Percentiles rank a stretch among this genome's conserved stretches.
Conservation (phyloP, 2,888 invertebrate species). For the Trichacis sp. region DNA sequence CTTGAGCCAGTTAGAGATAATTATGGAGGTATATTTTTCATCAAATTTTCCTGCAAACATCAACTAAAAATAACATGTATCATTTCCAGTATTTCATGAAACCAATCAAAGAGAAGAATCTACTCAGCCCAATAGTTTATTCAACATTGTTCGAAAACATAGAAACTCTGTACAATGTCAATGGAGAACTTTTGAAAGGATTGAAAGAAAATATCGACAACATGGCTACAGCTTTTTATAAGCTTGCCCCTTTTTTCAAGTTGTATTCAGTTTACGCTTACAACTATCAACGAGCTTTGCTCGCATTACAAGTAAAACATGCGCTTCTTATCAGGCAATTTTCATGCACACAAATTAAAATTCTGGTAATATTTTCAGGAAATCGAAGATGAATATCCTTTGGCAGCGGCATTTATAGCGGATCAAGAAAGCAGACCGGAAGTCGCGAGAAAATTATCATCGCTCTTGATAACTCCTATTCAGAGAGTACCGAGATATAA, state of each 20-base stretch:
- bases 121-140: constrained; percentile 71
- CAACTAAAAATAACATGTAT: background rate
- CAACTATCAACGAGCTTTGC: constrained; percentile 76
- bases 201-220: constrained; percentile 72
- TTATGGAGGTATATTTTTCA: constrained; percentile 71
- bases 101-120: constrained; percentile 71
- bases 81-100: constrained; percentile 72
- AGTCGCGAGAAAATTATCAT: constrained; percentile 77
- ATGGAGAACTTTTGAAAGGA: constrained; percentile 74
- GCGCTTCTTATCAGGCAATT: too few species aligned
- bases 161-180: constrained; percentile 75
- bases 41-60: background rate
- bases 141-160: constrained; percentile 76
- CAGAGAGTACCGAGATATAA: constrained; percentile 84
- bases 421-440: constrained; percentile 79
- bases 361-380: too few species aligned
- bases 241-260: constrained; percentile 82
- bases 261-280: constrained; percentile 83
- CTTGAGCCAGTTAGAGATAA: constrained; percentile 75
- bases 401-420: constrained; percentile 73
- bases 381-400: constrained; percentile 70
- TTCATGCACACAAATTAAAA: too few species aligned
- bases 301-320: constrained; percentile 74
- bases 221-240: constrained; percentile 77
- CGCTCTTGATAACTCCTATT: constrained; percentile 82